Base-by-base conservation (phyloP, 2,113 vertebrate species). In the Oceanodroma tethys region DNA sequence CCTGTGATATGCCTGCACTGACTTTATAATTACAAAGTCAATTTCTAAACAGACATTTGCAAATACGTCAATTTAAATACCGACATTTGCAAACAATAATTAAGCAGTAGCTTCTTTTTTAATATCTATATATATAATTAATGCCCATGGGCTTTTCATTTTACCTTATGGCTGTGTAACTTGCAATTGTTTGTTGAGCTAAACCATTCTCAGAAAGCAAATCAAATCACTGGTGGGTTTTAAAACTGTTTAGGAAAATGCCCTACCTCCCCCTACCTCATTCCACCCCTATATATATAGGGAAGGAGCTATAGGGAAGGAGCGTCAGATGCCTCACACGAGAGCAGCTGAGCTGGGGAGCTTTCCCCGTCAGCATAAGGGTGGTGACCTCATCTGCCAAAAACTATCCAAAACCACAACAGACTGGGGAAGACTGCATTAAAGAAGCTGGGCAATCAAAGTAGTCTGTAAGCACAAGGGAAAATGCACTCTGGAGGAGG, bases 61-160 rank as follows among this genome's bases (percentile, higher is more conserved):
- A 98, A 98, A 98, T 98, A 98, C 98, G 98, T 98, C 98, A 98
- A 98, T 98, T 98, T 98, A 98, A 98, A 98, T 98, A 98, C 98
- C 1, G 45, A 98, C 98, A 98, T 98, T 98, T 98, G 97, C 98
- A 98, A 98, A 98, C 98, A 98, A 98, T 98, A 98, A 98, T 98
- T 98, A 98, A 98, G 98, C 97, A 98, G 97, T 98, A 97, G 97
- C 92, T 97, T 98, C 97, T 97, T 98, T 98, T 98, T 98, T 96
- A 98, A 98, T 98, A 98, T 98, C 97, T 98, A 89, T 98, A 50
- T 98, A 98, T 98, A 98, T 98, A 98, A 98, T 98, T 98, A 98
- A 98, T 98, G 97, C 98, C 98, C 96, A 96, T 97, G 98, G 98
- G 98, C 96, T 97, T 98, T 98, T 97, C 87, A 84, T 98, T 98